Evolutionary conservation across 2,888 invertebrate genomes (phyloP).

Genomic region (Synergus itoensis): DNA sequence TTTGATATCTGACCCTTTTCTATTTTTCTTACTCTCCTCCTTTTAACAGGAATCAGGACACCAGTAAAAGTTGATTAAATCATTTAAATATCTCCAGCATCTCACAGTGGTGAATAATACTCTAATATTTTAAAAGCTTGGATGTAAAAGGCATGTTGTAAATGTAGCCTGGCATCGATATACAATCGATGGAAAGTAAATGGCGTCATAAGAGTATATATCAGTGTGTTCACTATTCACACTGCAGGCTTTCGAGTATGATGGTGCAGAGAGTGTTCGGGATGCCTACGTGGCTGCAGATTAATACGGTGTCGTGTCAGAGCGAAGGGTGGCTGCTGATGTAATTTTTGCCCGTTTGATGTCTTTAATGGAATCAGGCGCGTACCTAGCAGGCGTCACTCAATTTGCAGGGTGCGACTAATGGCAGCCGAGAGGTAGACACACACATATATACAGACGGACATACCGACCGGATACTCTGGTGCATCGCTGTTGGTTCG

Average conservation of each 20-base stretch:
- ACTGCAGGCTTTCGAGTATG: constrained; percentile 49
- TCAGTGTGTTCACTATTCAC: constrained; percentile 45
- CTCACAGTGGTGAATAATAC: not conserved
- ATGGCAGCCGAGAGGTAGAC: constrained; percentile 73
- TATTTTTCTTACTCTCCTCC: no score
- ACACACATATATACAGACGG: constrained; percentile 53
- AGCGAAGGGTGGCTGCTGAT: constrained; percentile 73
- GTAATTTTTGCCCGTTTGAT: constrained; percentile 77
- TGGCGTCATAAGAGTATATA: constrained; percentile 52
- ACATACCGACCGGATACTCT: constrained; percentile 44
- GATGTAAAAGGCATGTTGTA: constrained; percentile 35
- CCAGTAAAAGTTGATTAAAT: no score
- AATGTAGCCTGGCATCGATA: constrained; percentile 33
- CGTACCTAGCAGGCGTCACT: constrained; percentile 76
- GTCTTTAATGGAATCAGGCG: constrained; percentile 77
- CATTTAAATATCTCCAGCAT: no score
- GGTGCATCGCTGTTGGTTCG: constrained; percentile 32
- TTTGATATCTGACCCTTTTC: no score
- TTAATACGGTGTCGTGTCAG: constrained; percentile 67
- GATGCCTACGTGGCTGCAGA: constrained; percentile 64
- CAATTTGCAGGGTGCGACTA: constrained; percentile 77
- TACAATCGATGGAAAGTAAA: constrained; percentile 29
- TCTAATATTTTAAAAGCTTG: constrained; percentile 26
- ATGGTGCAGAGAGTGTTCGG: constrained; percentile 51
- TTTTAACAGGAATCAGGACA: no score